phyloP scores from a whole-genome alignment of 2,888 invertebrate species.

The Tromatobia lineatoria region DNA sequence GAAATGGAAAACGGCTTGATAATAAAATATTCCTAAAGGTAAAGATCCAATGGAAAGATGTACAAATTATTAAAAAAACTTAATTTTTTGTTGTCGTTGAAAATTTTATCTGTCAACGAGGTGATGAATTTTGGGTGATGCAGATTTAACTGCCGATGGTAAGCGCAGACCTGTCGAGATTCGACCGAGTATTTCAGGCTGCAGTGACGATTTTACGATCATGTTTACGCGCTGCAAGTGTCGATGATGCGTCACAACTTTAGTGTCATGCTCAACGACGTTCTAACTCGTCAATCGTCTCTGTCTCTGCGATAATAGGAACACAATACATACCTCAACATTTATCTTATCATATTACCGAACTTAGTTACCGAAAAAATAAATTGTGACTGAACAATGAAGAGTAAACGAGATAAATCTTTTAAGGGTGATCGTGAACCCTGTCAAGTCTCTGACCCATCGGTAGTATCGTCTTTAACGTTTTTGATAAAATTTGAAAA shows the following conservation, averaged over 20 bases:
- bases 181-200: not conserved
- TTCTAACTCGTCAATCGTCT: slow-evolving; percentile 31
- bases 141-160: slow-evolving; percentile 34
- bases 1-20: not conserved
- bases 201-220: slow-evolving; percentile 63
- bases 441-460: slow-evolving; percentile 9
- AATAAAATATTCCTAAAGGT: not conserved
- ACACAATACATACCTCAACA: slow-evolving; percentile 3
- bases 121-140: slow-evolving; percentile 51
- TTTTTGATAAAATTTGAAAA: slow-evolving; percentile 32
- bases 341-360: slow-evolving; percentile 54
- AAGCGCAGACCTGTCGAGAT: slow-evolving; percentile 49
- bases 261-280: slow-evolving; percentile 1
- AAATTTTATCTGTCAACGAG: slow-evolving; percentile 36
- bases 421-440: slow-evolving; percentile 23
- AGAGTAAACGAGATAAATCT: not conserved
- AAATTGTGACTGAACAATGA: slow-evolving; percentile 28
- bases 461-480: not conserved
- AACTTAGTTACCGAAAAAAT: slow-evolving; percentile 8
- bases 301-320: not conserved
- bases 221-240: slow-evolving; percentile 62
- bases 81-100: not conserved
- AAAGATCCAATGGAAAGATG: not conserved
- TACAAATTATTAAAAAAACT: not conserved
- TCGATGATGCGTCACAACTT: slow-evolving; percentile 62